phyloP scores from a whole-genome alignment of 2,113 vertebrate species.

The Chlamydotis undulata region DNA sequence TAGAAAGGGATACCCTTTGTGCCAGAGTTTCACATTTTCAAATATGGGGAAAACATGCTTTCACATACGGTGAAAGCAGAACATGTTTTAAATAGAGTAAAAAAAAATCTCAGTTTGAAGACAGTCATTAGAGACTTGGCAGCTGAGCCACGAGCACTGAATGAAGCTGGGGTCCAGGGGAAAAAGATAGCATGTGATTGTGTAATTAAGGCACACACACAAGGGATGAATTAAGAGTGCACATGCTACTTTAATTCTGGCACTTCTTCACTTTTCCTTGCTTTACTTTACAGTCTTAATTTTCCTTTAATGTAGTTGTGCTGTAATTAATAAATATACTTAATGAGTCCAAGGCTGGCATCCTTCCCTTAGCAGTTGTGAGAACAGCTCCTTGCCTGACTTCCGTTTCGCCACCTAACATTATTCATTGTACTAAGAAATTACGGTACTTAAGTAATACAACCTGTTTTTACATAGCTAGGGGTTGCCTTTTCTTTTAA shows the following conservation, averaged over 20 bases:
- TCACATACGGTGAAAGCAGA: background rate
- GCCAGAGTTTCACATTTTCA: background rate
- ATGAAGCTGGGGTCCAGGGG: background rate
- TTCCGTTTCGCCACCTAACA: background rate
- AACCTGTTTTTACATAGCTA: background rate
- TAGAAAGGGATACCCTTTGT: background rate
- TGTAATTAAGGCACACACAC: background rate
- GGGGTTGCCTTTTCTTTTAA: background rate
- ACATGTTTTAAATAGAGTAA: background rate
- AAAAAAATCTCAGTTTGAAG: background rate
- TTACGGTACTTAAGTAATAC: background rate
- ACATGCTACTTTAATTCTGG: background rate
- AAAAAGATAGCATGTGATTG: background rate
- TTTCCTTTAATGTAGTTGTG: background rate
- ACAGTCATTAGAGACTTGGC: background rate
- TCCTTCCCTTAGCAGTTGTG: background rate
- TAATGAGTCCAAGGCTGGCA: background rate
- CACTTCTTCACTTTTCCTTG: background rate
- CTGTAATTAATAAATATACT: background rate
- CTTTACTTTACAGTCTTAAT: background rate
- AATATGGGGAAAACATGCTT: background rate
- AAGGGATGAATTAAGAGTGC: background rate
- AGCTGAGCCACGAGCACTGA: background rate
- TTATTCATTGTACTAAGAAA: background rate
- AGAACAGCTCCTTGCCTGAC: background rate